phyloP scores from a whole-genome alignment of 2,113 vertebrate species.

The Acrocephalus kingi region DNA sequence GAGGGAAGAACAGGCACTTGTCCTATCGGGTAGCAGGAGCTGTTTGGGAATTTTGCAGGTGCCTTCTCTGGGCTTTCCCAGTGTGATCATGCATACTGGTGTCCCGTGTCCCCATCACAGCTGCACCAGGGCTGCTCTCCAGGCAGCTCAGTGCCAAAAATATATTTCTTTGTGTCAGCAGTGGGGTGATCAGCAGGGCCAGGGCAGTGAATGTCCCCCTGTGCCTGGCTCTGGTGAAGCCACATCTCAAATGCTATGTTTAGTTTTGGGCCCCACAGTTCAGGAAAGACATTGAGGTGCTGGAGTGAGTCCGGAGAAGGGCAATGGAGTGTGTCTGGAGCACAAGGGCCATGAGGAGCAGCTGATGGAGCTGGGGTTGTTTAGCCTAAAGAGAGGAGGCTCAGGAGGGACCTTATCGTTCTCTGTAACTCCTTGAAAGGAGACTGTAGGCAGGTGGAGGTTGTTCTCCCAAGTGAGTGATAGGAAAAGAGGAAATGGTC shows the following conservation, averaged over 20 bases:
- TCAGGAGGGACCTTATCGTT: background rate
- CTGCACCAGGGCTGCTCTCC: background rate
- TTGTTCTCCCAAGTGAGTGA: background rate
- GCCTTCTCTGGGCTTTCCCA: background rate
- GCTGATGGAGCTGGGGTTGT: background rate
- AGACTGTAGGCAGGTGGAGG: background rate
- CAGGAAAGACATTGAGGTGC: background rate
- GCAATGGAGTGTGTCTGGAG: background rate
- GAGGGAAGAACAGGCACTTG: background rate
- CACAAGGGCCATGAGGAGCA: background rate
- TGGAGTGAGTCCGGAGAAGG: background rate
- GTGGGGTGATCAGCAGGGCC: background rate
- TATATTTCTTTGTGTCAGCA: background rate
- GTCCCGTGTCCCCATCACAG: fast-evolving
- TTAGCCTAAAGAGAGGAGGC: background rate
- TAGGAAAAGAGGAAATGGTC: background rate
- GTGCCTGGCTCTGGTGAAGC: background rate
- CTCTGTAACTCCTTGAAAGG: background rate
- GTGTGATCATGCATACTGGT: background rate
- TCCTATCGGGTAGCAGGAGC: fast-evolving
- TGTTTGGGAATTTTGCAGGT: background rate
- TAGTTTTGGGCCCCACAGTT: background rate
- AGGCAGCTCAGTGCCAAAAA: background rate
- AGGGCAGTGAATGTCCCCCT: background rate
- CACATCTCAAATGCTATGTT: background rate